Percentiles rank a stretch among this genome's conserved stretches.
Conservation (phyloP, 2,797 vertebrate species). For the Melanotaenia nigrans region DNA sequence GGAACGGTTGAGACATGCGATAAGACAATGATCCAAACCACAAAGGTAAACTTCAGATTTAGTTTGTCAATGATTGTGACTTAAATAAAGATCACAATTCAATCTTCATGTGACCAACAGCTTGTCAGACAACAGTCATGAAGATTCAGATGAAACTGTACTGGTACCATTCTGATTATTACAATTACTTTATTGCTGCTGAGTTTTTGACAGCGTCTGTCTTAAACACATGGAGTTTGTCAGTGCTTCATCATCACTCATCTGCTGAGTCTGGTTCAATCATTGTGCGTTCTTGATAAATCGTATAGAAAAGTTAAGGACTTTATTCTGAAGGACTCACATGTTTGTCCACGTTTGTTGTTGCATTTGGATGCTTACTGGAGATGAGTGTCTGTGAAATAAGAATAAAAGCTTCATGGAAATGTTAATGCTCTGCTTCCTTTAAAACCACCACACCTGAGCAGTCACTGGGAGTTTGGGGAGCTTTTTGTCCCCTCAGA, state of each 20-base stretch:
- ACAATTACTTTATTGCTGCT: not conserved
- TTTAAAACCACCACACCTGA: not conserved
- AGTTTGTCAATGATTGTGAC: not conserved
- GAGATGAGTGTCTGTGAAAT: not conserved
- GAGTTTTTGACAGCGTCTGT: not conserved
- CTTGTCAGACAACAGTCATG: not conserved
- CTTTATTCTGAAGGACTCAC: not conserved
- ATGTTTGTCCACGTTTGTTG: not conserved
- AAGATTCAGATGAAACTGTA: not conserved
- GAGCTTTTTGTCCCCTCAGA: not conserved
- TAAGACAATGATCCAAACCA: not conserved
- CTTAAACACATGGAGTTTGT: not conserved
- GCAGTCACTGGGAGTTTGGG: too few relatives aligned
- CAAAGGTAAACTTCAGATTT: not conserved
- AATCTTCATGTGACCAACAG: not conserved
- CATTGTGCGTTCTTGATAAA: not conserved
- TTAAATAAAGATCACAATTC: not conserved
- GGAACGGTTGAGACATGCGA: not conserved
- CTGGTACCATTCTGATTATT: not conserved
- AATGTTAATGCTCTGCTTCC: not conserved
- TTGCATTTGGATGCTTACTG: not conserved
- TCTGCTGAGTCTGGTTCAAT: not conserved
- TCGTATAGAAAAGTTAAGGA: not conserved
- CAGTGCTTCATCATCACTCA: not conserved
- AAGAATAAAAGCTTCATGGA: not conserved